phyloP scores from a whole-genome alignment of 1,140 invertebrate species.

The Leptonema lineaticorne region DNA sequence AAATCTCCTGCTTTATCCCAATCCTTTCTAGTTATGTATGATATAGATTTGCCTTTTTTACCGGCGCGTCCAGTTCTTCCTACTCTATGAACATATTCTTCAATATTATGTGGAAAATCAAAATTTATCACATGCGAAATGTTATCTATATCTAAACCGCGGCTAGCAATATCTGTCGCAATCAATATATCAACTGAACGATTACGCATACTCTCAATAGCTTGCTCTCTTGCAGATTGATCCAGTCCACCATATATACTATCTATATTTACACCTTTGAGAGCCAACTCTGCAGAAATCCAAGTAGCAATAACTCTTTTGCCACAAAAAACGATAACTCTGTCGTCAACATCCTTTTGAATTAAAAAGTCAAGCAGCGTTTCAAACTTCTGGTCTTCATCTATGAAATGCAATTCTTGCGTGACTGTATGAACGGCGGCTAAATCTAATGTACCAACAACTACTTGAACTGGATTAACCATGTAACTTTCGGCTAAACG shows the following conservation, averaged over 20 bases:
- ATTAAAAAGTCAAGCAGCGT: conserved; percentile 59
- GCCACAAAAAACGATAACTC: conserved; percentile 86
- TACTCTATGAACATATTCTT: conserved; percentile 88
- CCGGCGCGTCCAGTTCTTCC: conserved; percentile 88
- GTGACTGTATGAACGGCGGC: conserved; percentile 80
- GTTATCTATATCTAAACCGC: conserved; percentile 90
- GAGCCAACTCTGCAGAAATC: conserved; percentile 73
- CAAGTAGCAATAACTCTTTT: conserved; percentile 80
- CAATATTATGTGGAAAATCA: conserved; percentile 88
- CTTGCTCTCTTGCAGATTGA: conserved; percentile 82
- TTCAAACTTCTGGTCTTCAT: conserved; percentile 59
- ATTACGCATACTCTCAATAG: conserved; percentile 76
- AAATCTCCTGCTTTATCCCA: conserved; percentile 77
- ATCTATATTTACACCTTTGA: conserved; percentile 68
- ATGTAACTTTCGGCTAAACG: conserved; percentile 82
- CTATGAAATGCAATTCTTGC: conserved; percentile 72
- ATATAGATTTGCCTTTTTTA: conserved; percentile 76
- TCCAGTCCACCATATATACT: conserved; percentile 89
- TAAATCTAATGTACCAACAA: conserved; percentile 83
- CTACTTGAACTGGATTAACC: conserved; percentile 85
- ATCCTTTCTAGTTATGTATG: conserved; percentile 77
- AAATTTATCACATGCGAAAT: conserved; percentile 83
- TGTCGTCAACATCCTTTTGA: conserved; percentile 70
- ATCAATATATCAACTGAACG: conserved; percentile 79
- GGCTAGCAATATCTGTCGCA: conserved; percentile 91